Base-by-base conservation (phyloP, 1,140 invertebrate genomes). In the Lutraria rhynchaena region DNA sequence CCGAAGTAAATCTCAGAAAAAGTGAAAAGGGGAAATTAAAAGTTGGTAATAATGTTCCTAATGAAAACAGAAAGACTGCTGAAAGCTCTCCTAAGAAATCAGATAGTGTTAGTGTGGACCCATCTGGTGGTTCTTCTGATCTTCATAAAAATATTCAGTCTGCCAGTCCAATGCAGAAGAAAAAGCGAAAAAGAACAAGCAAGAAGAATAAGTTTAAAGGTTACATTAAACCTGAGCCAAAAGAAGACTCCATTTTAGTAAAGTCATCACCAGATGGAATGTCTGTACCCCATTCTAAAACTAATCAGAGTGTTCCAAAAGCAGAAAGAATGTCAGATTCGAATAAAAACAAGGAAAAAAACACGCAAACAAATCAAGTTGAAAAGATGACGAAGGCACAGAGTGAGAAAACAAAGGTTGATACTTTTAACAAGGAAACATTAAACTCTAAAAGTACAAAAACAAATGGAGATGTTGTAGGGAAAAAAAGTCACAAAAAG, bases 141-240 rank as follows among this genome's bases (percentile, higher is more conserved):
- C 5, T 7, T 41, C 5, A 41, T 41, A 41, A 41, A 53, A 17
- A 9, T 46, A 41, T 27, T 58, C 17, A 74, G 27, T 41, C 37
- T 27, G 15, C 1, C 33, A 41, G 31, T 74, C 33, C 27, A 49
- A 46, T 22, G n/a, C 65, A 51, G 51, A 83, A 60, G 67, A 76
- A 69, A 58, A 84, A 69, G 31, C 57, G 51, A 27, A 80, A 61
- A 51, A 27, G 67, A 78, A 82, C 33, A 19, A 69, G 67, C 37
- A 77, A 78, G 41, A 73, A 81, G 35, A 81, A 73, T 55, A 46
- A 77, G 41, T 82, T 60, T 58, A 75, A 78, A 70, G 67, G 13
- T 69, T 69, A 81, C 37, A 27, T 63, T 27, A 57, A 73, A 17
- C 70, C 55, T 55, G 51, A 73, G 22, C 2, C 1, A 24, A 5